Percentiles rank a stretch among this genome's conserved stretches.
Conservation (phyloP, 64 coral and sea anemone species). For the Actinia tenebrosa region DNA sequence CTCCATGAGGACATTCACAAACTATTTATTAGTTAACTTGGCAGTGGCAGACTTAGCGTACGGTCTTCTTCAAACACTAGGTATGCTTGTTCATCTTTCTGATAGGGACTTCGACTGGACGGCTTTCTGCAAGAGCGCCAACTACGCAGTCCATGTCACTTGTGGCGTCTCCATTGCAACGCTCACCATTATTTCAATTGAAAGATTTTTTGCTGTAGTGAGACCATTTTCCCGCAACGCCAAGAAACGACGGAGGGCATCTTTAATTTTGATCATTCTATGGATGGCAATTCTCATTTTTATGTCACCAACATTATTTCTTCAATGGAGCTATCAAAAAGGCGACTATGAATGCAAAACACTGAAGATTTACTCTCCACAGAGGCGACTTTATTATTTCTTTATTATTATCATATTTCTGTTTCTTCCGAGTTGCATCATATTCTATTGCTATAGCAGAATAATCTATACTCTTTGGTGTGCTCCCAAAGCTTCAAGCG, state of each 20-base stretch:
- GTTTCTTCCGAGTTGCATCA: slow-evolving; percentile 31
- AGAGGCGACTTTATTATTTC: not conserved
- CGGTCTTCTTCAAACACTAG: not conserved
- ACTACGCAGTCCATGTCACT: not conserved
- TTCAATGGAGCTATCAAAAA: not conserved
- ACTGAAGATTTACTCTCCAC: not conserved
- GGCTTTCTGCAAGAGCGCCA: not conserved
- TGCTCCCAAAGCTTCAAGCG: not conserved
- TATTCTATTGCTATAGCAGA: slow-evolving; percentile 32
- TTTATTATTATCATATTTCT: not conserved
- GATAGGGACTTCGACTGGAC: slow-evolving; percentile 1
- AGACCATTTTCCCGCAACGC: not conserved
- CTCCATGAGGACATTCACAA: slow-evolving; percentile 35
- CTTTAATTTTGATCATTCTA: not conserved
- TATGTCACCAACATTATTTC: not conserved
- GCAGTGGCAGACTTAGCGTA: slow-evolving; percentile 35
- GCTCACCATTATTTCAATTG: not conserved
- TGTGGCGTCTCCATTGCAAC: slow-evolving; percentile 27
- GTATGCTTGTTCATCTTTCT: not conserved
- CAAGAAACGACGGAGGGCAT: not conserved
- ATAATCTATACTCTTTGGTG: slow-evolving; percentile 26
- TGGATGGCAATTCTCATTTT: slow-evolving; percentile 7
- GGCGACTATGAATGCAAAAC: not conserved
- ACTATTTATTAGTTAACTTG: slow-evolving; percentile 37
- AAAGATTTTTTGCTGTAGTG: not conserved